These are phyloP conservation scores for Amphibalanus amphitrite DNA, from an alignment of 1,140 invertebrate species.

Conservation along the genomic window DNA sequence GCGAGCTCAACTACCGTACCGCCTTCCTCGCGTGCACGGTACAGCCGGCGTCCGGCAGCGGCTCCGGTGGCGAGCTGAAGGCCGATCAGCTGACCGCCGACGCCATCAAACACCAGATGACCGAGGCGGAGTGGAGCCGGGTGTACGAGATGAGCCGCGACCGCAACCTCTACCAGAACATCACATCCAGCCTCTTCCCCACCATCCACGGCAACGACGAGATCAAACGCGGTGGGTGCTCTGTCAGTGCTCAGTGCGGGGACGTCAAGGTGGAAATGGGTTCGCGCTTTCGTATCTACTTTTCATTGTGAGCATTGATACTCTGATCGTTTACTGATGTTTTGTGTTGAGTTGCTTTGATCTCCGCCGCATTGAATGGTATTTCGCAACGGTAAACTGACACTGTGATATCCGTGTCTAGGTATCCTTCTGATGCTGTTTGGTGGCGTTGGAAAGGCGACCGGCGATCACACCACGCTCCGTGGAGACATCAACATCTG, in stretches of 20 bases:
- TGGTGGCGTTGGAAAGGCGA: constrained; percentile 93
- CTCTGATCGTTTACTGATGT: too few relatives aligned
- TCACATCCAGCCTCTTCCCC: constrained; percentile 85
- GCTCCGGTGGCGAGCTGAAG: constrained; percentile 7
- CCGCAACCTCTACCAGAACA: constrained; percentile 76
- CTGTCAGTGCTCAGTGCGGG: too few relatives aligned
- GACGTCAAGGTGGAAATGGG: too few relatives aligned
- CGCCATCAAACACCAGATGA: constrained; percentile 84
- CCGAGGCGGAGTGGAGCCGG: constrained; percentile 83
- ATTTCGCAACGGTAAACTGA: too few relatives aligned
- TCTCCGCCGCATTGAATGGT: too few relatives aligned
- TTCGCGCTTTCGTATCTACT: too few relatives aligned
- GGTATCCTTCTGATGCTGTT: constrained; percentile 88
- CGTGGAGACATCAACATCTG: constrained; percentile 96
- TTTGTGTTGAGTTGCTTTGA: too few relatives aligned
- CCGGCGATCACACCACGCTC: constrained; percentile 61
- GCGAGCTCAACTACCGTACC: constrained; percentile 87
- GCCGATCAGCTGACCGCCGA: constrained; percentile 59
- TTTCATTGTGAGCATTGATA: too few relatives aligned
- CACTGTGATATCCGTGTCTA: too few relatives aligned
- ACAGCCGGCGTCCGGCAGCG: constrained; percentile 18
- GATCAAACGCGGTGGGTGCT: constrained; percentile 71
- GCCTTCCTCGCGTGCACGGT: constrained; percentile 91
- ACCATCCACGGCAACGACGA: constrained; percentile 97
- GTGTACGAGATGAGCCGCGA: constrained; percentile 95